A percentile compares a stretch with the other conserved stretches of the same genome.
Conservation (phyloP, 2,888 invertebrate genomes). For the Metalampra italica region DNA sequence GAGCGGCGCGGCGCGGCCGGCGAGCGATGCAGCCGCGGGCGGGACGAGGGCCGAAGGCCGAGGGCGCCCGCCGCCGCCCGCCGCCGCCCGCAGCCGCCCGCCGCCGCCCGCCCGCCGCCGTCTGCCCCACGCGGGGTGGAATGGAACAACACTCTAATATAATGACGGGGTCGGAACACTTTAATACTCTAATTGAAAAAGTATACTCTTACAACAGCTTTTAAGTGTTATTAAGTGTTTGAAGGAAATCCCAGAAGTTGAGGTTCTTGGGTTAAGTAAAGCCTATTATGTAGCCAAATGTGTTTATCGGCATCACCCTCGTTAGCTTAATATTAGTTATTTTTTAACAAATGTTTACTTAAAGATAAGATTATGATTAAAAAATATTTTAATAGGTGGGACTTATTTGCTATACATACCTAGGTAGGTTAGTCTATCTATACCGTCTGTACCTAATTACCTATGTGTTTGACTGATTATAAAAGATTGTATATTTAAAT, state of each 20-base stretch:
- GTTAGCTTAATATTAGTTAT: background rate
- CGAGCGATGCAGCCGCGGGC: background rate
- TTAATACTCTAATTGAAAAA: conserved; percentile 78
- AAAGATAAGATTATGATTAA: no score
- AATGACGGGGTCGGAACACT: conserved; percentile 77
- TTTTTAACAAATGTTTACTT: no score
- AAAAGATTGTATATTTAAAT: no score
- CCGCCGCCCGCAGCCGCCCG: conserved; percentile 41
- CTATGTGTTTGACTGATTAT: no score
- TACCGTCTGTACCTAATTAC: no score
- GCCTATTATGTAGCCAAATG: background rate
- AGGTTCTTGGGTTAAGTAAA: conserved; percentile 1
- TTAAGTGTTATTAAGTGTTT: conserved; percentile 58
- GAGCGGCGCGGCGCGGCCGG: conserved; percentile 16
- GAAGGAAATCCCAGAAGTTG: conserved; percentile 15
- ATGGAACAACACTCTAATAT: conserved; percentile 77
- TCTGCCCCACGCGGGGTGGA: conserved; percentile 47
- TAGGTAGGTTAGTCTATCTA: no score
- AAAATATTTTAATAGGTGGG: no score
- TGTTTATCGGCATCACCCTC: background rate
- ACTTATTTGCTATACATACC: no score
- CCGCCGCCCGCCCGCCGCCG: conserved; percentile 22
- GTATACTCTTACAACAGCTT: conserved; percentile 70
- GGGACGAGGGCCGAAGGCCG: conserved; percentile 15
- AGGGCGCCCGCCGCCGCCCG: conserved; percentile 25